Conservation (phyloP, 2,797 vertebrate genomes). For the Sebastes nivosus region DNA sequence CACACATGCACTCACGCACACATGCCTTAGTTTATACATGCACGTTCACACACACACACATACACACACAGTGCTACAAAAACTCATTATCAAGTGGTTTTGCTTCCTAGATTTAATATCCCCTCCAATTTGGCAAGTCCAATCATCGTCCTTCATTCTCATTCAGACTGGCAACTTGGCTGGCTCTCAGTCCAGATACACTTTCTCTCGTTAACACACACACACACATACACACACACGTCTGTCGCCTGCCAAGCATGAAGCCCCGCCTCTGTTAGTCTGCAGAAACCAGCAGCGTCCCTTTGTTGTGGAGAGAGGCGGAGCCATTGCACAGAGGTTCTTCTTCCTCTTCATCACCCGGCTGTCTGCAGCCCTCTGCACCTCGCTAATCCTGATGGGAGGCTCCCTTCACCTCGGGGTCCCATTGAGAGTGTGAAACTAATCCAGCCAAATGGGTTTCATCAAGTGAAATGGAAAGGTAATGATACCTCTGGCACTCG, state of each 20-base stretch:
- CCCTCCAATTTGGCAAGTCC: conserved; percentile 62
- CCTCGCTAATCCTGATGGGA: conserved; percentile 47
- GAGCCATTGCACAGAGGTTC: conserved; percentile 17
- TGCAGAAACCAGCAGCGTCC: conserved; percentile 40
- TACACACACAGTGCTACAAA: conserved; percentile 17
- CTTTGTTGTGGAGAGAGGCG: conserved; percentile 33
- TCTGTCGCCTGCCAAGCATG: conserved; percentile 26
- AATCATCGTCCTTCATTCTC: conserved; percentile 61
- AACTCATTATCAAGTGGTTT: conserved; percentile 68
- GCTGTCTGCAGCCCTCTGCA: conserved; percentile 30
- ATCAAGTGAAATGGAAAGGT: conserved; percentile 72
- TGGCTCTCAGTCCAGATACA: conserved; percentile 32
- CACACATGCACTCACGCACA: not conserved
- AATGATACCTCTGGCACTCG: conserved; percentile 66
- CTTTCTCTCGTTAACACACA: conserved; percentile 29
- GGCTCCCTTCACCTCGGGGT: conserved; percentile 56
- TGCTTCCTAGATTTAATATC: conserved; percentile 64
- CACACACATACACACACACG: not conserved
- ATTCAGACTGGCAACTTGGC: conserved; percentile 60
- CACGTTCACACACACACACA: not conserved
- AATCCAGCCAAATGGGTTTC: conserved; percentile 75
- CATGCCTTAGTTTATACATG: not conserved
- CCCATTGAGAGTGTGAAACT: conserved; percentile 68
- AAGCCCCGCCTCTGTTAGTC: conserved; percentile 37
- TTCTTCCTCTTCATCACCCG: conserved; percentile 37